Evolutionary conservation across 2,113 vertebrate genomes (phyloP).

Genomic region (Lipophrys pholis): DNA sequence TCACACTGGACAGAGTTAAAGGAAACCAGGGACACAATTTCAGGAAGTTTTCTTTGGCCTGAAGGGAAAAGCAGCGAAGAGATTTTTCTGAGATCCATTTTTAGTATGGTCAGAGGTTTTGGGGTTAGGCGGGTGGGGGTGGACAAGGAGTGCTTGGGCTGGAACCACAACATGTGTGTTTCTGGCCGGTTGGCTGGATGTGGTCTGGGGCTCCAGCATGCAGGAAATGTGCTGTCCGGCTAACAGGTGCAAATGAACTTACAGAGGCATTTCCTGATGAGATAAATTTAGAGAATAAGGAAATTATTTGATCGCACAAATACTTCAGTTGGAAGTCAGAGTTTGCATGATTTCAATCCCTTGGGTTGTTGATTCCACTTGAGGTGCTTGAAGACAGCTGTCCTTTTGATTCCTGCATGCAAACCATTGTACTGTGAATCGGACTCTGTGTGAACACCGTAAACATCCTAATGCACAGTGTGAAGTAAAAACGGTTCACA

Average conservation of each 20-base stretch:
- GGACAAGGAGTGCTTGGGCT: conserved; percentile 41
- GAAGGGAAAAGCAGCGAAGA: conserved; percentile 54
- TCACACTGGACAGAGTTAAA: conserved; percentile 60
- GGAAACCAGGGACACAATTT: conserved; percentile 83
- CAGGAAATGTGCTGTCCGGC: conserved; percentile 44
- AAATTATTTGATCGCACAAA: background rate
- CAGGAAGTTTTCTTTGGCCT: conserved; percentile 84
- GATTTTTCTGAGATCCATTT: conserved; percentile 72
- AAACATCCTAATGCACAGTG: too few species aligned
- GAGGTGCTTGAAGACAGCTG: background rate
- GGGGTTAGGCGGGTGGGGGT: conserved; percentile 37
- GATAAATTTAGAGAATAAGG: background rate
- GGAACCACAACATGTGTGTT: conserved; percentile 55
- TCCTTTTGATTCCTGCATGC: too few species aligned
- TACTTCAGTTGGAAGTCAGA: too few species aligned
- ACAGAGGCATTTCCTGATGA: background rate
- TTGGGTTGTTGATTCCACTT: background rate
- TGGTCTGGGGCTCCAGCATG: conserved; percentile 37
- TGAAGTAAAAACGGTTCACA: too few species aligned
- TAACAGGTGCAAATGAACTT: conserved; percentile 48
- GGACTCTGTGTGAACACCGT: too few species aligned
- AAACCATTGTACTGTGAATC: too few species aligned
- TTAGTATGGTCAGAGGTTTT: conserved; percentile 58
- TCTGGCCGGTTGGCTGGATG: conserved; percentile 52
- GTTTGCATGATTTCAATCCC: background rate